phyloP scores from a whole-genome alignment of 2,113 vertebrate species.

The Arothron firmamentum region DNA sequence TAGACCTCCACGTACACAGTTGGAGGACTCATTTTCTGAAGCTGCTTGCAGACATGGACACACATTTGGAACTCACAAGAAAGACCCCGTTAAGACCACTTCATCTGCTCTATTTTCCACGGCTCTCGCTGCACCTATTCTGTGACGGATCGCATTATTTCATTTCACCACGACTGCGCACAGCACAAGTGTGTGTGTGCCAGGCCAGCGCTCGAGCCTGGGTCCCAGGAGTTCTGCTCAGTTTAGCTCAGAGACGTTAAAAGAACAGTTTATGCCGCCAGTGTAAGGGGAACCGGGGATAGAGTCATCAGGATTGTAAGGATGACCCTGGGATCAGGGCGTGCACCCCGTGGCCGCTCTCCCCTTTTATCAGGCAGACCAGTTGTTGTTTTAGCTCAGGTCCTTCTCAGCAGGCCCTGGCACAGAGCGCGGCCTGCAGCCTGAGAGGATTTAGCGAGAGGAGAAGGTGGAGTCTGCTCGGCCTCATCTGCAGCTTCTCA shows the following conservation, averaged over 20 bases:
- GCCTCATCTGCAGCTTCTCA: conserved; percentile 44
- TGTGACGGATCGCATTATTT: conserved; percentile 22
- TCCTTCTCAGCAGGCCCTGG: conserved; percentile 68
- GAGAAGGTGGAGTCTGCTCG: conserved; percentile 48
- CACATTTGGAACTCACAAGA: conserved; percentile 6
- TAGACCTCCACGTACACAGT: conserved; percentile 45
- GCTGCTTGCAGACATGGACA: conserved; percentile 7
- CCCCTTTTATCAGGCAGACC: conserved; percentile 67
- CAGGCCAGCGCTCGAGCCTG: conserved; percentile 3
- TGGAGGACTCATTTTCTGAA: conserved; percentile 27
- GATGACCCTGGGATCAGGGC: conserved; percentile 56
- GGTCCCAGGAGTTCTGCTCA: conserved; percentile 37
- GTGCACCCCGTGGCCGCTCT: conserved; percentile 39
- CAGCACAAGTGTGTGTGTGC: conserved; percentile 1
- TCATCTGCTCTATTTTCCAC: conserved; percentile 29
- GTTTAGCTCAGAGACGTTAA: conserved; percentile 26
- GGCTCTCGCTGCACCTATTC: conserved; percentile 15
- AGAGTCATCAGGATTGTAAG: conserved; percentile 62
- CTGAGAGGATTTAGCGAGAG: conserved; percentile 62
- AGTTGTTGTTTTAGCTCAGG: conserved; percentile 74
- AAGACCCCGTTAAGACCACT: not conserved
- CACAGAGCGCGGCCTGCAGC: conserved; percentile 44
- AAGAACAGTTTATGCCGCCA: conserved; percentile 43
- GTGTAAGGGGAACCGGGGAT: conserved; percentile 57
- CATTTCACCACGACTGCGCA: conserved; percentile 8